Evolutionary conservation across 2,113 vertebrate genomes (phyloP), one percentile per base, ranked within the genome.

Genomic region (Egretta garzetta): DNA sequence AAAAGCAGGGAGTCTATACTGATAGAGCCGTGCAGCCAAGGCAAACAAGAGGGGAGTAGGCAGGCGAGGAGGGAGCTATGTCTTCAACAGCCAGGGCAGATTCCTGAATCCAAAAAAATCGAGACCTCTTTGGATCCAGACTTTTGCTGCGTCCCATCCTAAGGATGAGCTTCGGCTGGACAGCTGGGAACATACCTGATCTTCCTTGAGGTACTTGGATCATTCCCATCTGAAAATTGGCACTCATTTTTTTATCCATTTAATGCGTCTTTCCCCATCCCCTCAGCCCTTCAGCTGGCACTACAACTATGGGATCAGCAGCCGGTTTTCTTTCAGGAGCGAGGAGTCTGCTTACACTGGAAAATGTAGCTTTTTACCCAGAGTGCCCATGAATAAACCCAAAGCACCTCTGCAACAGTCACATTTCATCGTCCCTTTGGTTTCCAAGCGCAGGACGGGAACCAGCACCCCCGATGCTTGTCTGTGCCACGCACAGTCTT

Each of bases 401-500:
- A 43, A 91, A 85, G 24, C 30, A 60, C 67, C 39, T 2, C 41
- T 23, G 8, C 19, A 45, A 21, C 27, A 4, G 14, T 6, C 22
- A 37, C 4, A 3, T 58, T 71, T 50, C 53, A 17, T 56, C 1
- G 0, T 4, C 52, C 37, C 35, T 73, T 73, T 13, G 22, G 68
- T 41, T 86, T 50, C 49, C 55, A 20, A 35, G 72, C 1, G 0
- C 30, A 39, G 79, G 47, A 60, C 1, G 3, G 62, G 58, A 56
- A 43, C 24, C 11, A 21, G 64, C 26, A 39, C 8, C 45, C 11
- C 6, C 3, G 5, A 9, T 15, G 16, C 60, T 86, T 52, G 32
- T 30, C 81, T 18, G 1, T n/a, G 24, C 55, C 39, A 13, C 1
- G 4, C 2, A 8, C 24, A 8, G 14, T 6, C 49, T 32, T 0